Base-by-base conservation (phyloP, 1,140 invertebrate genomes). In the Drosophila trapezifrons region DNA sequence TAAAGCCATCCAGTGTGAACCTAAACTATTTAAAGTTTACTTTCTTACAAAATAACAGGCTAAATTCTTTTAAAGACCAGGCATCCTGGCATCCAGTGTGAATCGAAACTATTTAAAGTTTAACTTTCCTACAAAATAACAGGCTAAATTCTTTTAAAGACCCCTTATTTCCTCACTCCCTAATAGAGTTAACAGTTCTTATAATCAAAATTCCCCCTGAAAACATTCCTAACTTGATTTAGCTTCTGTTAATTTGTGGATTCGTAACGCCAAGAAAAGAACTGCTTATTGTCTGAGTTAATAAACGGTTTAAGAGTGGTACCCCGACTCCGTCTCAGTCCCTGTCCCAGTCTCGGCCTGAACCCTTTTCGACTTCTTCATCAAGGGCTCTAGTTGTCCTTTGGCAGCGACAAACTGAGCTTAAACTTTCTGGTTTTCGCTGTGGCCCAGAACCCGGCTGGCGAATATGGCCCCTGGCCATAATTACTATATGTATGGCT, bases 401-500 rank as follows among this genome's bases (percentile, higher is more conserved):
- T 76, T 75, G 52, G 62, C 62, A 67, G 65, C 73, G 73, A 77
- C 73, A 77, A 77, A 76, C 63, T 76, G 37, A 38, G 74, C 74
- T 76, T 49, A 70, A 77, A 77, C 64, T 77, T 85, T 77, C 63
- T 60, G 74, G 60, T 59, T 80, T 70, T 80, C 66, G 52, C 57
- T 64, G 32, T 60, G 45, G 45, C 40, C 13, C 18, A 18, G 27
- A 59, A 60, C 75, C 76, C 64, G 63, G 71, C 55, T 72, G 74
- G 73, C 75, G 82, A 70, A 82, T 86, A 77, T 70, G 49, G 83
- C 83, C 84, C 76, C 54, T 67, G 56, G 83, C 83, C 78, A 84
- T 87, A 87, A 87, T 87, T 87, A 87, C 83, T 87, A 87, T 89
- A 87, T 78, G 74, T 78, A 78, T 87, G 83, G 83, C 80, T 87